These are phyloP conservation scores for Zaprionus davidi DNA, from an alignment of 1,140 invertebrate species.

Conservation along the genomic window DNA sequence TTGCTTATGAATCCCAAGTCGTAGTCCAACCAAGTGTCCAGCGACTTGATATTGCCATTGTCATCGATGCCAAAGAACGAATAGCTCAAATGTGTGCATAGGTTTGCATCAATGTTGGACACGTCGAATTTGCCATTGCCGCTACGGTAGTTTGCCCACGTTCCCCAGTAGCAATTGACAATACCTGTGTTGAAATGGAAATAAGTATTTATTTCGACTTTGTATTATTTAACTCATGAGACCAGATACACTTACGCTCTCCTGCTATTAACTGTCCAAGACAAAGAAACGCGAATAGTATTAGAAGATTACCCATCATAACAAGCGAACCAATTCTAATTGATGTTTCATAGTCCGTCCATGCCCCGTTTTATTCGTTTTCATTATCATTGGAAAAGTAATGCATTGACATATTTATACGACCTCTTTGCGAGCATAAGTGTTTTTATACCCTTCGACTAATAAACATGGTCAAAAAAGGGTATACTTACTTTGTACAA, in stretches of 20 bases:
- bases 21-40: constrained; percentile 69
- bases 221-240: background rate
- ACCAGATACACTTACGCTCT: constrained; percentile 58
- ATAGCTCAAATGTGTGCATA: constrained; percentile 91
- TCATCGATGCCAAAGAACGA: constrained; percentile 87
- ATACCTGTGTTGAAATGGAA: constrained; percentile 74
- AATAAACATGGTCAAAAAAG: too few species aligned
- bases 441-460: background rate
- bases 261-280: constrained; percentile 48
- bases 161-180: constrained; percentile 89
- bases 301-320: constrained; percentile 63
- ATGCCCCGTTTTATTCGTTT: constrained; percentile 50
- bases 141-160: constrained; percentile 89
- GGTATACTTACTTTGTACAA: too few species aligned
- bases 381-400: constrained; percentile 33
- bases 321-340: constrained; percentile 7
- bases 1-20: constrained; percentile 83
- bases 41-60: constrained; percentile 83
- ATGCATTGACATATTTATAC: constrained; percentile 47
- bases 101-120: constrained; percentile 87
- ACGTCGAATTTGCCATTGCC: constrained; percentile 88
- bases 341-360: background rate
- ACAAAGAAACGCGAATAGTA: constrained; percentile 46
- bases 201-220: constrained; percentile 29
- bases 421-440: background rate